Evolutionary conservation across 2,113 vertebrate species (phyloP), one percentile per base, ranked within the genome.

Genomic region (Archocentrus centrarchus): DNA sequence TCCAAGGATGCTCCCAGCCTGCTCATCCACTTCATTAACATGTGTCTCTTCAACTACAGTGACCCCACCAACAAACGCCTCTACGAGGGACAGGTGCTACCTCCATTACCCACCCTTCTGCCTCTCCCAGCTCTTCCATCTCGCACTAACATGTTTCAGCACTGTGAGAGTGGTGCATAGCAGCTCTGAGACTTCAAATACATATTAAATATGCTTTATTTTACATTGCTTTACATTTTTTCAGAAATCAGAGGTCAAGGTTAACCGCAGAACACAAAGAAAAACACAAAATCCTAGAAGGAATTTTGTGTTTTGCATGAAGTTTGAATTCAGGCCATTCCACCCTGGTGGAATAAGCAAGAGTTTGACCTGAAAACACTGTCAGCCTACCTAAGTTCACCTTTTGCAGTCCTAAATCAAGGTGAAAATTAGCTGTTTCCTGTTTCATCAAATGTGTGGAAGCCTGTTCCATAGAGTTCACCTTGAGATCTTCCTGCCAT

Each of bases 1-100:
- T 99, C 98, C 9, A 97, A 96, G 91, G 94, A 97, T 9, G 98
- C 98, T 2, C 98, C 98, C 0, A 99, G 98, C 83, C 97, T 99
- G 75, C 96, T 99, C 88, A 99, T 99, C 80, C 97, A 98, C 84
- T 99, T 99, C 75, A 99, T 99, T 95, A 99, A 99, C 95, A 99
- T 99, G 98, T 99, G 98, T 93, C 96, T 99, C 13, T 99, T 99
- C 92, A 98, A 97, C 95, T 99, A 99, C 68, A 89, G 79, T 0
- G 97, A 99, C 61, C 92, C 95, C 50, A 95, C 93, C 18, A 95
- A 90, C 77, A 95, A 96, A 37, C 96, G 96, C 90, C 97, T 99
- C 44, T 99, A 99, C 60, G 93, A 86, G n/a, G 98, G 98, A 89
- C 98, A 99, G 98, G 98, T 99, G 87, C 86, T 79, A 60, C 83